A percentile compares a stretch with the other conserved stretches of the same genome.
These are phyloP conservation scores for Chaetops frenatus DNA, from an alignment of 2,113 vertebrate species.

Conservation along the genomic window DNA sequence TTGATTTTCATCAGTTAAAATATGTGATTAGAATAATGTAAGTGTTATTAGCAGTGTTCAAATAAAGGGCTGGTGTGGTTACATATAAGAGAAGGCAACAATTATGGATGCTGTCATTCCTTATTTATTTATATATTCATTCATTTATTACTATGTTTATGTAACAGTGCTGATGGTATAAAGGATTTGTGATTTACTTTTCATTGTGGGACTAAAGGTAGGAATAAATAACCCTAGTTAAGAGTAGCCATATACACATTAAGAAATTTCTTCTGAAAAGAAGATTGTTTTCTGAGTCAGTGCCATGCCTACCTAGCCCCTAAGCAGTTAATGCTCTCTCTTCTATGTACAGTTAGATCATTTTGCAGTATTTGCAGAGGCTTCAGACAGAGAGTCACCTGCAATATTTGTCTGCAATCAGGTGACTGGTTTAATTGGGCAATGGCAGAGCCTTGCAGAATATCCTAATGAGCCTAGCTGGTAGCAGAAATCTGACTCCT, in stretches of 20 bases:
- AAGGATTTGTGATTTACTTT: not conserved
- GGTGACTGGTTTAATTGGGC: not conserved
- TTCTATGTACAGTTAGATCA: not conserved
- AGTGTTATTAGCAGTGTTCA: not conserved
- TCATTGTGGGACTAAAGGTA: not conserved
- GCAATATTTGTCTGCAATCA: constrained; percentile 11
- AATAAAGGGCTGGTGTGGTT: not conserved
- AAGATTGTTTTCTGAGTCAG: not conserved
- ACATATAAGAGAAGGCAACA: not conserved
- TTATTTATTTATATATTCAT: not conserved
- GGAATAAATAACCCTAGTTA: not conserved
- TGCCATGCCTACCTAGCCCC: not conserved
- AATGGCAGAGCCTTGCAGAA: not conserved
- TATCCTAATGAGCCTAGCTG: constrained; percentile 35
- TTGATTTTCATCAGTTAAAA: not conserved
- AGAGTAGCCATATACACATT: not conserved
- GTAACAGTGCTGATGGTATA: not conserved
- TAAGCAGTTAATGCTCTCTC: not conserved
- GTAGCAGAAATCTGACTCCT: not conserved
- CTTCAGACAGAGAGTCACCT: not conserved
- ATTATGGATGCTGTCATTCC: not conserved
- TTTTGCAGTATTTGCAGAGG: not conserved
- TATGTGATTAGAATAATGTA: not conserved
- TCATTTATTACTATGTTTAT: not conserved
- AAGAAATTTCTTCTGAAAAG: not conserved